Conservation (phyloP, 1,140 invertebrate species). For the Drosophila kohkoa region DNA sequence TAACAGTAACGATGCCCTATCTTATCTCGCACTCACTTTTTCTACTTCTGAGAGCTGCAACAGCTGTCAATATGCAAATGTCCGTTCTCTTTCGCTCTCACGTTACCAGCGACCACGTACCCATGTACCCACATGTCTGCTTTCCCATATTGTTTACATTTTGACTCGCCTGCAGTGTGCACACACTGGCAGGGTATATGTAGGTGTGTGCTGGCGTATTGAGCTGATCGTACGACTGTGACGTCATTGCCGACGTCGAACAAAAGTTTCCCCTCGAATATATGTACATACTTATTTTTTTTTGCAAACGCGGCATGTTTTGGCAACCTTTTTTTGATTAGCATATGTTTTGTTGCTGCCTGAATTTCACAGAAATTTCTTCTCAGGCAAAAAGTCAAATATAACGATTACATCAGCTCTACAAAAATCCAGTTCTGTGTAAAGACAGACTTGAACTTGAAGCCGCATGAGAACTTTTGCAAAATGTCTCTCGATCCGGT, state of each 20-base stretch:
- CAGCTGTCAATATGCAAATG: slow-evolving; percentile 30
- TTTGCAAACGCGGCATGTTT: slow-evolving; percentile 11
- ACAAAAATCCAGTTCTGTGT: slow-evolving; percentile 39
- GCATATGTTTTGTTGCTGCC: slow-evolving; percentile 17
- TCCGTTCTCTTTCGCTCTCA: slow-evolving; percentile 18
- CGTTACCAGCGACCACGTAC: slow-evolving; percentile 10
- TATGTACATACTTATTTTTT: background rate
- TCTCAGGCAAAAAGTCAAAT: slow-evolving; percentile 7
- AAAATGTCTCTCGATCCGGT: slow-evolving; percentile 30
- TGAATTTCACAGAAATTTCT: slow-evolving; percentile 33
- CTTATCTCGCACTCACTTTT: slow-evolving; percentile 13
- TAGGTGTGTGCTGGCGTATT: slow-evolving; percentile 1
- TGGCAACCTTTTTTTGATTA: slow-evolving; percentile 36
- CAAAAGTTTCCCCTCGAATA: slow-evolving; percentile 1
- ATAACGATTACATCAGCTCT: slow-evolving; percentile 36
- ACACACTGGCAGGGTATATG: slow-evolving; percentile 23
- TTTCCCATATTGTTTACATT: slow-evolving; percentile 42
- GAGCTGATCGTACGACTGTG: slow-evolving; percentile 42
- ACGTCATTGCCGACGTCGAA: slow-evolving; percentile 26
- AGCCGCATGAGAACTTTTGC: slow-evolving; percentile 22
- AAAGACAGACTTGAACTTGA: slow-evolving; percentile 48
- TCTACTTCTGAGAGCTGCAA: background rate
- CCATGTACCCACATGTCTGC: background rate
- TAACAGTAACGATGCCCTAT: slow-evolving; percentile 7
- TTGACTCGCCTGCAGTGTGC: slow-evolving; percentile 31